These are phyloP conservation scores for Lepus timidus DNA, from an alignment of 2,113 vertebrate genomes.

Conservation along the genomic window DNA sequence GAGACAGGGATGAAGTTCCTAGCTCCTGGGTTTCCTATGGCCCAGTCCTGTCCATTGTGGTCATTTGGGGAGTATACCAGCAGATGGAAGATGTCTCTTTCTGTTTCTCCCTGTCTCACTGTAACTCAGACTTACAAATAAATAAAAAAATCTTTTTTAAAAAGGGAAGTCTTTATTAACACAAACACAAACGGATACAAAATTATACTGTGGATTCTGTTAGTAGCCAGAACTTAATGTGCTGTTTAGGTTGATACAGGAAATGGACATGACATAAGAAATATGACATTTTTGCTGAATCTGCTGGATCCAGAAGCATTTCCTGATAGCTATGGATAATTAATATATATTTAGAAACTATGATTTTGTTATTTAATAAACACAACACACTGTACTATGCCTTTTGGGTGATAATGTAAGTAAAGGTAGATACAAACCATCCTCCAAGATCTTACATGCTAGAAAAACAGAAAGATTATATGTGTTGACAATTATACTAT, in stretches of 20 bases:
- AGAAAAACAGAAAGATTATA: not conserved
- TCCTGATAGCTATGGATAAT: not conserved
- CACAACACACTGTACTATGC: not conserved
- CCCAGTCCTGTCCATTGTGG: too few relatives aligned
- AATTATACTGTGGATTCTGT: not conserved
- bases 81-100: too few relatives aligned
- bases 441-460: not conserved
- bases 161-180: not conserved
- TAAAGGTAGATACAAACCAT: not conserved
- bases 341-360: not conserved
- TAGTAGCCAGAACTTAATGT: not conserved
- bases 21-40: too few relatives aligned
- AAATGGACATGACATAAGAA: not conserved
- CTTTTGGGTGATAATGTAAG: not conserved
- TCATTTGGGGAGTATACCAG: too few relatives aligned
- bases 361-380: not conserved
- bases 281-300: not conserved
- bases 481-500: not conserved
- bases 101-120: too few relatives aligned
- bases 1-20: too few relatives aligned
- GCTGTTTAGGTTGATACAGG: not conserved
- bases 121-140: too few relatives aligned
- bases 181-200: not conserved
- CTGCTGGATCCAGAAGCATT: not conserved
- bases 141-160: too few relatives aligned